These are phyloP conservation scores for Hemistola chrysoprasaria DNA, from an alignment of 2,888 invertebrate species.

Conservation along the genomic window DNA sequence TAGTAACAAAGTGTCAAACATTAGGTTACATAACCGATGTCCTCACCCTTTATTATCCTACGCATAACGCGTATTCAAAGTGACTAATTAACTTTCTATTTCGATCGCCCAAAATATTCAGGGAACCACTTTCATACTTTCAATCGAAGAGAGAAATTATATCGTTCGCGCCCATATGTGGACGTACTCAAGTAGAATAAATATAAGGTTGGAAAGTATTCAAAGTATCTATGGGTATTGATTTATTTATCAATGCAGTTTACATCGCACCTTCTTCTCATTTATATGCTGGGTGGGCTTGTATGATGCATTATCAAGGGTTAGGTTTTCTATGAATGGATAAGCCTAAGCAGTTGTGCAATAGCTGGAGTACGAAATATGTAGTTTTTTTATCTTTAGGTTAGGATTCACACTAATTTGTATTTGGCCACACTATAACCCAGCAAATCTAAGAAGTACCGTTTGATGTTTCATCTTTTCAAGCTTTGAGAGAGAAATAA, in stretches of 20 bases:
- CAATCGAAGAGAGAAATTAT: conserved; percentile 79
- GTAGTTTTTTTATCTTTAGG: too few species aligned
- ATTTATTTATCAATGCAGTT: conserved; percentile 58
- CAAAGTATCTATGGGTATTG: conserved; percentile 70
- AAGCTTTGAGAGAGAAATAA: too few species aligned
- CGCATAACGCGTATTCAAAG: conserved; percentile 34
- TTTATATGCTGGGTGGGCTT: conserved; percentile 37
- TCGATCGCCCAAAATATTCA: conserved; percentile 71
- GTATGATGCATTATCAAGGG: conserved; percentile 38
- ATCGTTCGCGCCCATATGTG: conserved; percentile 61
- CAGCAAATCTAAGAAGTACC: too few species aligned
- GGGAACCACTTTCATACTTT: conserved; percentile 75
- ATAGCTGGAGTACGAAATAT: too few species aligned
- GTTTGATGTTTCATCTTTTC: too few species aligned
- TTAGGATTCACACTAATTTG: too few species aligned
- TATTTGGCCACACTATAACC: too few species aligned
- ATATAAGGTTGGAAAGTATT: conserved; percentile 67
- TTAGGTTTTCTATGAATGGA: conserved; percentile 12
- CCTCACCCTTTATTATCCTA: too few species aligned
- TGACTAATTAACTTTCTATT: conserved; percentile 68
- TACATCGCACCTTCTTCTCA: conserved; percentile 35
- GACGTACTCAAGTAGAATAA: conserved; percentile 54
- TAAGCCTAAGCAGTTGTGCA: neutral
- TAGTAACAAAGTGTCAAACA: too few species aligned
- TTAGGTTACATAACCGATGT: too few species aligned